Evolutionary conservation across 1,140 invertebrate genomes (phyloP).

Genomic region (Achatina immaculata): DNA sequence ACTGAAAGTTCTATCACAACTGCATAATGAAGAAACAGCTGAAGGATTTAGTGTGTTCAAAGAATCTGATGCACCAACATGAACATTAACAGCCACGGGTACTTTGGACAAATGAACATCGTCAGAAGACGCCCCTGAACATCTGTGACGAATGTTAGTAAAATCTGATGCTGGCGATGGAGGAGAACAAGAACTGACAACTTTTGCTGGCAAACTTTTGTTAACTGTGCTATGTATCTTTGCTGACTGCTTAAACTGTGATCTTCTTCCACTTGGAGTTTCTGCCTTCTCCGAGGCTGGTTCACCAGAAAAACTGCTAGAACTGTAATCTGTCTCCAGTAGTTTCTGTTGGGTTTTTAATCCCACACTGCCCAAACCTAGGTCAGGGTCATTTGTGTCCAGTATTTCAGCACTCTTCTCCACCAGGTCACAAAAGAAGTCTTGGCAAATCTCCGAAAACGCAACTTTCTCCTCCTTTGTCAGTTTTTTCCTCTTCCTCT

Average conservation of each 20-base stretch:
- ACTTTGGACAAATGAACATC: neutral
- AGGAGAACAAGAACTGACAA: neutral
- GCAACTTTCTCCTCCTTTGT: constrained; percentile 57
- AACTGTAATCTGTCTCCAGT: neutral
- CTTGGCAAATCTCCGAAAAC: constrained; percentile 52
- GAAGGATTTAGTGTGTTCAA: neutral
- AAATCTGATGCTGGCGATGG: neutral
- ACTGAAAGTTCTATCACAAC: neutral
- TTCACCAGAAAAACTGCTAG: neutral
- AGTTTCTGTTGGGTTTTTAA: neutral
- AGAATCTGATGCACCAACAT: neutral
- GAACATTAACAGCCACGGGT: neutral
- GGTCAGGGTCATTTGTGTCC: neutral
- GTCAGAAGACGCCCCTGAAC: too few species aligned
- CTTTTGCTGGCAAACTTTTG: neutral
- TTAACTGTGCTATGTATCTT: neutral
- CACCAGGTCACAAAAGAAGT: constrained; percentile 53
- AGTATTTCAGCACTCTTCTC: constrained; percentile 14
- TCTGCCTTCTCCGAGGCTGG: neutral
- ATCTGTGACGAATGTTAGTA: neutral
- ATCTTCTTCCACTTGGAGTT: neutral
- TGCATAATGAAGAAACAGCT: neutral
- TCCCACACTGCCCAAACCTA: neutral
- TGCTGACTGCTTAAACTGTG: neutral
- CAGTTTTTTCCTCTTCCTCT: constrained; percentile 57